Base-by-base conservation (phyloP, 53 echinoderm and acorn worm genomes). In the Echinarachnius parma region DNA sequence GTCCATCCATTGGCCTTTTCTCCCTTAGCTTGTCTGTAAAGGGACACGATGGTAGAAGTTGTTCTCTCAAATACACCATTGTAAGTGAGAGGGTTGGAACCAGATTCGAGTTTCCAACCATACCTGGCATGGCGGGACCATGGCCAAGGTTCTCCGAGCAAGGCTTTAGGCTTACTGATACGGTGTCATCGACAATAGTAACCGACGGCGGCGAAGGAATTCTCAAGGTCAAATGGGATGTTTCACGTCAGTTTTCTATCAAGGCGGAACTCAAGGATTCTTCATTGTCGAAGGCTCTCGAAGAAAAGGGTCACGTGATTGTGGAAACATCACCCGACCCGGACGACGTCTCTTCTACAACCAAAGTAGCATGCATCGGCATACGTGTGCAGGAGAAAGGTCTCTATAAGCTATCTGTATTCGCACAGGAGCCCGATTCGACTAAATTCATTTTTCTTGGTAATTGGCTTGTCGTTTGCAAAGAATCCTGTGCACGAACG, bases 221-320 rank as follows among this genome's bases (percentile, higher is more conserved):
- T 21, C 9, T 69, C 7, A 7, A 21, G 1, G 20, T 69, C 21
- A 9, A 11, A 7, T 23, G 21, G 21, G 33, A 32, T 50, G 5
- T 15, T 11, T 1, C 33, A 2, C 31, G 26, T 34, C n/a, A 34
- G 3, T 23, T 34, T 1, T 23, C 21, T 31, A 13, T 69, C 15
- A 50, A 21, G 21, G 53, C 37, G 19, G 35, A 53, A 21, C 34
- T 69, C 53, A 69, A 69, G 16, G 53, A 69, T 34, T 34, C 24
- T 13, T 35, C 70, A 22, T 52, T 16, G 5, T 7, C 24, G 27
- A 57, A 57, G 34, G 10, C 35, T 10, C 22, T 33, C 21, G 21
- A 34, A 25, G 32, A 69, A 9, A 53, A 69, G 5, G 70, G 54
- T 4, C n/a, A 31, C 53, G 34, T 32, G 22, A 16, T 53, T 9